phyloP scores from a whole-genome alignment of 2,888 invertebrate genomes.

The Andrena flavipes region DNA sequence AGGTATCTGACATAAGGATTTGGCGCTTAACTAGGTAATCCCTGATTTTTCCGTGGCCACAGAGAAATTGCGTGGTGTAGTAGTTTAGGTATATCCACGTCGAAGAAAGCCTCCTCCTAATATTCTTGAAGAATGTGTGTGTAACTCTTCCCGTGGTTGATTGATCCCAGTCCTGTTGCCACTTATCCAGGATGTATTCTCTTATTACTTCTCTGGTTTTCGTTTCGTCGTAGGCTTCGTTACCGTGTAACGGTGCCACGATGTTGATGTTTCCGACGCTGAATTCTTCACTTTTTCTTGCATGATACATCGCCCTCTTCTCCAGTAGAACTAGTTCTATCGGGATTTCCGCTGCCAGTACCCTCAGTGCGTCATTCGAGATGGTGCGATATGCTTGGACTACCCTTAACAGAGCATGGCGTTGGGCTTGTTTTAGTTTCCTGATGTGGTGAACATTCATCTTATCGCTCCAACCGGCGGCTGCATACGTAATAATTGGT shows the following conservation, averaged over 20 bases:
- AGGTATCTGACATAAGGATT: background rate
- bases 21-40: background rate
- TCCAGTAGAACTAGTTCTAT: background rate
- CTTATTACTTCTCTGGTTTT: background rate
- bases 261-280: background rate
- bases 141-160: background rate
- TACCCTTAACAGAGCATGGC: background rate
- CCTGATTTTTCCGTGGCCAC: constrained; percentile 17
- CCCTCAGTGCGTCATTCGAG: background rate
- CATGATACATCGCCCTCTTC: background rate
- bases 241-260: background rate
- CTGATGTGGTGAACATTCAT: background rate
- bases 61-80: background rate
- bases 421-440: background rate
- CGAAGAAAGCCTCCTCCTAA: background rate
- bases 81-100: background rate
- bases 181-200: background rate
- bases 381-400: background rate
- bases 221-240: background rate
- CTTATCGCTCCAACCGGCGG: constrained; percentile 38
- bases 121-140: background rate
- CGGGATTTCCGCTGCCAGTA: background rate
- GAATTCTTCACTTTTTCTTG: background rate
- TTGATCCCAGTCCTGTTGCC: background rate
- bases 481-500: constrained; percentile 47